Evolutionary conservation across 2,888 invertebrate genomes (phyloP).

Genomic region (Drosophila nigritarsus): DNA sequence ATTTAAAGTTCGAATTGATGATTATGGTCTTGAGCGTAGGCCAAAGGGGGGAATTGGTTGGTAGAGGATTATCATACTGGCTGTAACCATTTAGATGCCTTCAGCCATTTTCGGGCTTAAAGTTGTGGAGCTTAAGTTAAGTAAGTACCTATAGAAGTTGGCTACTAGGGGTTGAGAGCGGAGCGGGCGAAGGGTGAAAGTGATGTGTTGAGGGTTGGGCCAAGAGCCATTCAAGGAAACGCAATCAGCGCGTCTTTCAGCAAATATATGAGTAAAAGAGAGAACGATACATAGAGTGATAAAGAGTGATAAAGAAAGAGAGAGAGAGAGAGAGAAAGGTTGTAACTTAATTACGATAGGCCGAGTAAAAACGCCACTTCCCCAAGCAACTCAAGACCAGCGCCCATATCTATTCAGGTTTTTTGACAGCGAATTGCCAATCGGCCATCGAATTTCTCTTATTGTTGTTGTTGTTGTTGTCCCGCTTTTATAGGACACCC

Average conservation of each 20-base stretch:
- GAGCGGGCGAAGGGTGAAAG: neutral
- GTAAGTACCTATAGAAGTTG: constrained; percentile 42
- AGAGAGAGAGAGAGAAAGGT: constrained; percentile 45
- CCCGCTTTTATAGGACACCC: neutral
- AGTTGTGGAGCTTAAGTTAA: constrained; percentile 50
- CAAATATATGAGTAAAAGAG: constrained; percentile 1
- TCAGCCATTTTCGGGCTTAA: constrained; percentile 27
- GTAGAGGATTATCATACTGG: constrained; percentile 25
- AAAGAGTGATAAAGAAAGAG: neutral
- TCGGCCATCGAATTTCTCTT: constrained; percentile 56
- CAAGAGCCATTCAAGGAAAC: constrained; percentile 53
- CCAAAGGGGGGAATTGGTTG: neutral
- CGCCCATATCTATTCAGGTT: neutral
- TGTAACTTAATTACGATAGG: constrained; percentile 74
- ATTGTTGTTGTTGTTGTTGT: constrained; percentile 6
- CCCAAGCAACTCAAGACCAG: neutral
- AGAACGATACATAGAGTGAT: neutral
- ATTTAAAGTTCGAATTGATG: constrained; percentile 24
- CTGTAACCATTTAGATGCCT: constrained; percentile 30
- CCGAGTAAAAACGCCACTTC: constrained; percentile 3
- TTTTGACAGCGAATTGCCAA: constrained; percentile 66
- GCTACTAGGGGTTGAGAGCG: neutral
- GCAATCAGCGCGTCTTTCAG: constrained; percentile 65
- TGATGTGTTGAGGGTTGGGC: constrained; percentile 24
- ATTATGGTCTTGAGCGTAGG: constrained; percentile 12